Base-by-base conservation (phyloP, 2,797 vertebrate species). In the Simalia tracyae region DNA sequence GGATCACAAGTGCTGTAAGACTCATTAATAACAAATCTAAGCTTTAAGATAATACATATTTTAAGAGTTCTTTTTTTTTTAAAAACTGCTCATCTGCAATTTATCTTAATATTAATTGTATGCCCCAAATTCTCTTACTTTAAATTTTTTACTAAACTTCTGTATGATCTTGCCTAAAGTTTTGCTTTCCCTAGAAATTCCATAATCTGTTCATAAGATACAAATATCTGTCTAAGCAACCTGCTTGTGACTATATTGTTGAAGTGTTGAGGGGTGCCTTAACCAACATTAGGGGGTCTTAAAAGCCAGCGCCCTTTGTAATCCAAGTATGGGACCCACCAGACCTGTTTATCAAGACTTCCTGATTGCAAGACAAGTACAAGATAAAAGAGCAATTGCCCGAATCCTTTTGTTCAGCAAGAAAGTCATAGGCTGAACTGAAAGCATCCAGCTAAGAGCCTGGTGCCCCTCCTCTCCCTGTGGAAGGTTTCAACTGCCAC, bases 401-500 rank as follows among this genome's bases (percentile, higher is more conserved):
- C 19, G 28, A 50, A 64, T 8, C 17, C 36, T 19, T 46, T 46
- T 87, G 57, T 26, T 84, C 24, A 56, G 56, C 24, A 72, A 14
- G 26, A 60, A 66, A 12, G 19, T 87, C 59, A 64, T 57, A 63
- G 36, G 85, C 68, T 84, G 84, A 66, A 36, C 22, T 28, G 17
- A 42, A 26, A 63, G 57, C n/a, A 46, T 46, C 46, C 54, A 59
- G 42, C 26, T 28, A 57, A 89, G 28, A 54, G 89, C 19, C 28
- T 68, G 68, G 31, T 66, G n/a, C 60, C 66, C 46, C 88, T 61
- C 64, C 57, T 56, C 15, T 36, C 87, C 10, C 87, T 4, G 56
- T 22, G 28, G 85, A 88, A 63, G 50, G 85, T 81, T 90, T 88
- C 91, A 93, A 93, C 93, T 93, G 93, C 46, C 93, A 93, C 60